A percentile compares a stretch with the other conserved stretches of the same genome.
Evolutionary conservation across 2,888 invertebrate genomes (phyloP).

Genomic region (Pharmacophagus antenor): DNA sequence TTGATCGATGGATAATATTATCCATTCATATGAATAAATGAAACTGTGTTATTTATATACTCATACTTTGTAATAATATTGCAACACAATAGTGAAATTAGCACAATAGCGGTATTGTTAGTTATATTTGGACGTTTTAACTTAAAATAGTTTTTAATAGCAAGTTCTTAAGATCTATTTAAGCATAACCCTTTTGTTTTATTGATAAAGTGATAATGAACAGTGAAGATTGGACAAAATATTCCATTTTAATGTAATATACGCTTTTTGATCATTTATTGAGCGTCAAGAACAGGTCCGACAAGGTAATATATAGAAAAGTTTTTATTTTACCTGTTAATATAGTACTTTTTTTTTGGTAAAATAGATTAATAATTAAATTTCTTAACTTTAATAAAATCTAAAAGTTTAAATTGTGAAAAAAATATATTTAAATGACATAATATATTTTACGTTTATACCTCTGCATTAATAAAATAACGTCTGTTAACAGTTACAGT

Average conservation of each 20-base stretch:
- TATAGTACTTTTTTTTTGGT: too few relatives aligned
- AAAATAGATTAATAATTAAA: too few relatives aligned
- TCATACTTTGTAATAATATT: not conserved
- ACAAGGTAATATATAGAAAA: not conserved
- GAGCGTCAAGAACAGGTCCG: not conserved
- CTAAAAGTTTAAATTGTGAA: not conserved
- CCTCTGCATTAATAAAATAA: too few relatives aligned
- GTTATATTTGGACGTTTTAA: not conserved
- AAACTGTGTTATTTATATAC: not conserved
- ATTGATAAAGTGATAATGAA: slow-evolving; percentile 17
- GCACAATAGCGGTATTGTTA: not conserved
- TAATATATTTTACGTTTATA: too few relatives aligned
- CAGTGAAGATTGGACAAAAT: slow-evolving; percentile 4
- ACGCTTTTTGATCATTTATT: not conserved
- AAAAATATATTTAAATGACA: too few relatives aligned
- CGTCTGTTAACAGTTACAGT: too few relatives aligned
- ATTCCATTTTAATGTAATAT: not conserved
- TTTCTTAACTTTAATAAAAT: too few relatives aligned
- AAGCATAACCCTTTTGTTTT: not conserved
- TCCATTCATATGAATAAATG: too few relatives aligned
- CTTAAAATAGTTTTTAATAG: not conserved
- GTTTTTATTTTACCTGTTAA: not conserved
- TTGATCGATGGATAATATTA: too few relatives aligned
- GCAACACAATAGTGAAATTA: slow-evolving; percentile 1
- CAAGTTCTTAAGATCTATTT: not conserved